These are phyloP conservation scores for Micromesistius poutassou DNA, from an alignment of 2,797 vertebrate species.

Conservation along the genomic window DNA sequence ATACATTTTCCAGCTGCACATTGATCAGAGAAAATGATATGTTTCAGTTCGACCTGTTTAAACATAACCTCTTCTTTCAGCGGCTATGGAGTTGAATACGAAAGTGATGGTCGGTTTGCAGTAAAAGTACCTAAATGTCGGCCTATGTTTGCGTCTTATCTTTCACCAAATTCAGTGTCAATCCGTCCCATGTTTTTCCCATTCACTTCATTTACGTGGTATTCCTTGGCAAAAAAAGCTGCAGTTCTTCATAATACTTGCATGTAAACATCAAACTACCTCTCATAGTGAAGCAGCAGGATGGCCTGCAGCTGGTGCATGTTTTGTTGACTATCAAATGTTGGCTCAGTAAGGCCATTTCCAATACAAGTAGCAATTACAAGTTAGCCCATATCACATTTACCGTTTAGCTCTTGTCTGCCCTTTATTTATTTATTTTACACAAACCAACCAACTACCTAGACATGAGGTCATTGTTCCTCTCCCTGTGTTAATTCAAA, in stretches of 20 bases:
- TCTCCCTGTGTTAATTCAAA: slow-evolving; percentile 52
- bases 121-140: neutral
- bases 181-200: neutral
- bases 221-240: neutral
- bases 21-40: slow-evolving; percentile 22
- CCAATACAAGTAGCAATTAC: slow-evolving; percentile 5
- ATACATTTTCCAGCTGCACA: slow-evolving; percentile 33
- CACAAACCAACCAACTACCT: slow-evolving; percentile 34
- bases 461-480: slow-evolving; percentile 52
- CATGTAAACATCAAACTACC: neutral
- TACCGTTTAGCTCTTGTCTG: neutral
- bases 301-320: neutral
- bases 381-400: slow-evolving; percentile 4
- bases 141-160: neutral
- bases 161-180: neutral
- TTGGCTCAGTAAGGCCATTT: neutral
- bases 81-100: neutral
- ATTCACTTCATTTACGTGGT: neutral
- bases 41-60: neutral
- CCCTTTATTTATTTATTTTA: slow-evolving; percentile 11
- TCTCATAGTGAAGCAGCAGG: neutral
- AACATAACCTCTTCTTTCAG: neutral
- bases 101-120: neutral
- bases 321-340: neutral
- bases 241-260: neutral